phyloP scores from a whole-genome alignment of 1,140 invertebrate genomes.

The Hyles vespertilio region DNA sequence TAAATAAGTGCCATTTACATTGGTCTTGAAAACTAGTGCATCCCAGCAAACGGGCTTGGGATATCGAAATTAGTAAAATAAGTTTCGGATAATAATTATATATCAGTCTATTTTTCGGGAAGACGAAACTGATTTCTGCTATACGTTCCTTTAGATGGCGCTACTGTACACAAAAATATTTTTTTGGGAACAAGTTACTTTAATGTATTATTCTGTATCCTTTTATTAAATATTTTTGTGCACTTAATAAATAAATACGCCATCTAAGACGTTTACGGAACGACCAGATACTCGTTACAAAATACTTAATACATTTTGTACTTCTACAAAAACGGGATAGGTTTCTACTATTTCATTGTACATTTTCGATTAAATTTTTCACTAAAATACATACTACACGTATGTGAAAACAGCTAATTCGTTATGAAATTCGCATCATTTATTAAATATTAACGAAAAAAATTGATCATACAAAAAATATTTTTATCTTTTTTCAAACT shows the following conservation, averaged over 20 bases:
- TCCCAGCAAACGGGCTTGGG: conserved; percentile 56
- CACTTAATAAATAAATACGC: not conserved
- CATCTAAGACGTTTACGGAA: not conserved
- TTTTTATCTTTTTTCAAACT: conserved; percentile 45
- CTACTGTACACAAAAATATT: not conserved
- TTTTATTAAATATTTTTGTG: no score
- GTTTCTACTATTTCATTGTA: conserved; percentile 36
- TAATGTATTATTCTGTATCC: not conserved
- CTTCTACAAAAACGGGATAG: conserved; percentile 50
- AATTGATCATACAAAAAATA: conserved; percentile 66
- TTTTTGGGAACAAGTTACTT: not conserved
- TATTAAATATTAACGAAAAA: conserved; percentile 11
- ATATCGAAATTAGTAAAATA: conserved; percentile 34
- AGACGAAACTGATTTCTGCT: conserved; percentile 31
- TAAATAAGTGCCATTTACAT: conserved; percentile 57
- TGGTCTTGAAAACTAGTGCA: conserved; percentile 55
- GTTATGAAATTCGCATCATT: conserved; percentile 18
- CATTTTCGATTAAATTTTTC: conserved; percentile 37
- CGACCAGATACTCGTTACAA: conserved; percentile 23
- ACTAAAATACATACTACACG: conserved; percentile 40
- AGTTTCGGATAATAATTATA: conserved; percentile 26
- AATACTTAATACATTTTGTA: conserved; percentile 67
- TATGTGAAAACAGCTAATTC: conserved; percentile 30
- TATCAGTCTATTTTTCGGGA: conserved; percentile 65
- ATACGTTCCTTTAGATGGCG: not conserved